These are phyloP conservation scores for Solea senegalensis DNA, from an alignment of 2,113 vertebrate genomes.

Conservation along the genomic window DNA sequence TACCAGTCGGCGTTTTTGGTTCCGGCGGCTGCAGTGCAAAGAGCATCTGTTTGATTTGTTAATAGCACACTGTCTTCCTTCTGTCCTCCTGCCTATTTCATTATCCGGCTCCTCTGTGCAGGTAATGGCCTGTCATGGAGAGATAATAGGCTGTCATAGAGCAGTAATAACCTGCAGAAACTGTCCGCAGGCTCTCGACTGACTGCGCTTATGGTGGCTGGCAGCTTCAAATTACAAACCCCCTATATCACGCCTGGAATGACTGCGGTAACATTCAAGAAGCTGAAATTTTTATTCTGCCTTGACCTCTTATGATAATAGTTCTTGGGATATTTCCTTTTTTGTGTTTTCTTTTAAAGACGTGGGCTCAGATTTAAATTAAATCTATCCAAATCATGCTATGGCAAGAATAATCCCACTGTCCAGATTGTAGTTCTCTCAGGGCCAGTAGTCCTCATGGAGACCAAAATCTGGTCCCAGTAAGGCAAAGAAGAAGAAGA, in stretches of 20 bases:
- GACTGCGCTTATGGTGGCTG: slow-evolving; percentile 38
- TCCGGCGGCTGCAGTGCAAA: slow-evolving; percentile 24
- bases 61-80: slow-evolving; percentile 63
- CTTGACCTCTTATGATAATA: slow-evolving; percentile 2
- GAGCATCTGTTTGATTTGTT: slow-evolving; percentile 69
- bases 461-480: too few species aligned
- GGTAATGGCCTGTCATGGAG: slow-evolving; percentile 75
- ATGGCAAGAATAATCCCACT: too few species aligned
- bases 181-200: slow-evolving; percentile 39
- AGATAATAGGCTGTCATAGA: slow-evolving; percentile 72
- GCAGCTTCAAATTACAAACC: slow-evolving; percentile 37
- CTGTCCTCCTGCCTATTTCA: slow-evolving; percentile 67
- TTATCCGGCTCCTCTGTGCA: slow-evolving; percentile 66
- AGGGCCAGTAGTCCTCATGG: too few species aligned
- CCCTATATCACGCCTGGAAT: slow-evolving; percentile 20
- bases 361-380: not conserved
- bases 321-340: not conserved
- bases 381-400: too few species aligned
- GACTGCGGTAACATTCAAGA: slow-evolving; percentile 14
- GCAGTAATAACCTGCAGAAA: slow-evolving; percentile 68
- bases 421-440: too few species aligned
- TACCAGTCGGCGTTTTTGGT: slow-evolving; percentile 1
- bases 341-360: not conserved
- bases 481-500: too few species aligned
- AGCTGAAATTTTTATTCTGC: slow-evolving; percentile 24